Base-by-base conservation (phyloP, 2,888 invertebrate genomes). In the Danaus chrysippus region DNA sequence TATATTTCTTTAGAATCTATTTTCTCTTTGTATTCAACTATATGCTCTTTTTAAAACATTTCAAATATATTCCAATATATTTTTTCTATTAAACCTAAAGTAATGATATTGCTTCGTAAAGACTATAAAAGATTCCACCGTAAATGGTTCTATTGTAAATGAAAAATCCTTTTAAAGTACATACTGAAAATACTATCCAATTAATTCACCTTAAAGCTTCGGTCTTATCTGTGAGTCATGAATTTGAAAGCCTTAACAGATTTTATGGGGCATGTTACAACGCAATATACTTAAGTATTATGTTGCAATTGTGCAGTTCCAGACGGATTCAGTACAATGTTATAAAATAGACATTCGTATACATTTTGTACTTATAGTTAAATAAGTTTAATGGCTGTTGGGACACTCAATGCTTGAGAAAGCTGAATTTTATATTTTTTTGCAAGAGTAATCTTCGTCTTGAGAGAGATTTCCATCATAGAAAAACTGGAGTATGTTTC, bases 271-370 rank as follows among this genome's bases (percentile, higher is more conserved):
- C 66, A 54, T 57, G 56, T 43, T 58, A 61, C 62, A 56, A 64
- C 60, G 57, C 56, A 67, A 61, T 64, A 66, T 63, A 65, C 63
- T 70, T 70, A 59, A 62, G 62, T 68, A 74, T 74, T 70, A 71
- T 72, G 75, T 72, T 79, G 76, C 76, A 77, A 76, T 74, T 19
- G 44, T 54, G 44, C 54, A 57, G 46, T 64, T 67, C 56, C 55
- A 58, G 43, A 54, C 56, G 62, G 54, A 49, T 43, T 41, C 52
- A 63, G 13, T 13, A 17, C 11, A 49, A 49, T 17, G 49, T 49
- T 49, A 10, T 49, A 49, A 17, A 46, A 78, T 34, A 34, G 6
- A 34, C 23, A 34, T 3, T 23, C 5, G 1, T 34, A 34, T 34
- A 34, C 23, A 34, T 34, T 34, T 34, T 34, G 6, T 34, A 34